phyloP scores from a whole-genome alignment of 2,797 vertebrate species.

The Mallotus villosus region DNA sequence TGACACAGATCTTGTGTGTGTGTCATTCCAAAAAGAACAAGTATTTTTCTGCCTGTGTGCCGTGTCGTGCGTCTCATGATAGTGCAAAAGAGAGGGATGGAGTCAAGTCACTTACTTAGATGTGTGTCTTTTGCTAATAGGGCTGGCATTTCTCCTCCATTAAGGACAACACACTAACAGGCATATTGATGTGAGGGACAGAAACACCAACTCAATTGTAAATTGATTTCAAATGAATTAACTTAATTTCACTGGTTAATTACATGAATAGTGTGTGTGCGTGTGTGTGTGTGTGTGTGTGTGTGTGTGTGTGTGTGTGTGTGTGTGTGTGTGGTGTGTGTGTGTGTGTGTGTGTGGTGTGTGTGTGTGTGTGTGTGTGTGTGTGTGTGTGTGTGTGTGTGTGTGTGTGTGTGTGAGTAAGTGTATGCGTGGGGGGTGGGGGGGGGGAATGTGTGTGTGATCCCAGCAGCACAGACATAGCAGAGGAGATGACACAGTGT shows the following conservation, averaged over 20 bases:
- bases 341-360: not conserved
- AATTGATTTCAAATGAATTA: too few species aligned
- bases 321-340: too few species aligned
- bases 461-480: not conserved
- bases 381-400: not conserved
- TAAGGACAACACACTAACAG: too few species aligned
- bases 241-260: too few species aligned
- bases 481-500: constrained; percentile 14
- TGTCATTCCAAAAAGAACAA: not conserved
- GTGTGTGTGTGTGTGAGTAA: not conserved
- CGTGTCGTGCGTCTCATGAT: too few species aligned
- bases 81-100: too few species aligned
- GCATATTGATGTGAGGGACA: too few species aligned
- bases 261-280: not conserved
- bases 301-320: not conserved
- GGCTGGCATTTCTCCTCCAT: too few species aligned
- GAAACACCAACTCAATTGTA: too few species aligned
- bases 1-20: constrained; percentile 7
- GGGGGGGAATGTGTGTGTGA: not conserved
- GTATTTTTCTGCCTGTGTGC: too few species aligned
- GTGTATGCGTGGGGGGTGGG: not conserved
- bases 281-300: not conserved
- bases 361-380: not conserved
- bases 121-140: too few species aligned
- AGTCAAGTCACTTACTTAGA: too few species aligned